phyloP scores from a whole-genome alignment of 2,888 invertebrate genomes.

The Pandemis cinnamomeana region DNA sequence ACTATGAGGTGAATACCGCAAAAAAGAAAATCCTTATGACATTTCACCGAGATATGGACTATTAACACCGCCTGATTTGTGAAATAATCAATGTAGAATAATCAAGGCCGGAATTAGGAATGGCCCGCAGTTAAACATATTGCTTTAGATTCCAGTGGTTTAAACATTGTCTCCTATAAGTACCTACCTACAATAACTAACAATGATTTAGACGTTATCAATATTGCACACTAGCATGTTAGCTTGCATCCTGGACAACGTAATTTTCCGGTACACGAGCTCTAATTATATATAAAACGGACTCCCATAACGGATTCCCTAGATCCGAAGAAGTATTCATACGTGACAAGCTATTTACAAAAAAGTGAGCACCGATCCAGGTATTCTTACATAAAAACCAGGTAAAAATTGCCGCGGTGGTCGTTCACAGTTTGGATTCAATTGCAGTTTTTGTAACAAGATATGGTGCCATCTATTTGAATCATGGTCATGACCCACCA shows the following conservation, averaged over 20 bases:
- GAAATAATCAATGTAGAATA: too few species aligned
- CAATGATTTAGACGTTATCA: not conserved
- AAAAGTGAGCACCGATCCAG: not conserved
- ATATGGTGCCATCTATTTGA: not conserved
- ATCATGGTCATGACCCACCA: not conserved
- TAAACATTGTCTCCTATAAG: not conserved
- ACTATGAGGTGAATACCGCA: too few species aligned
- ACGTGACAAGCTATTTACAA: constrained; percentile 8
- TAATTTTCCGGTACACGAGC: constrained; percentile 34
- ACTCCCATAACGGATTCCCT: constrained; percentile 8
- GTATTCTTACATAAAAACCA: not conserved
- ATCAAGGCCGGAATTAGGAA: too few species aligned
- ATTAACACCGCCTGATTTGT: too few species aligned
- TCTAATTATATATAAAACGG: constrained; percentile 33
- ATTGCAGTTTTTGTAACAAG: not conserved
- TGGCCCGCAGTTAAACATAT: not conserved
- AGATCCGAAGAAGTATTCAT: constrained; percentile 9
- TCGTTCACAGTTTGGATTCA: not conserved
- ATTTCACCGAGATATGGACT: too few species aligned
- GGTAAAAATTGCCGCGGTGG: not conserved
- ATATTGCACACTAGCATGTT: not conserved
- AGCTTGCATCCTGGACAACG: constrained; percentile 9
- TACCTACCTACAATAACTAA: not conserved
- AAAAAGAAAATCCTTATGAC: too few species aligned
- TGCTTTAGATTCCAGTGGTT: not conserved